These are phyloP conservation scores for Troides aeacus DNA, from an alignment of 2,888 invertebrate genomes.

Conservation along the genomic window DNA sequence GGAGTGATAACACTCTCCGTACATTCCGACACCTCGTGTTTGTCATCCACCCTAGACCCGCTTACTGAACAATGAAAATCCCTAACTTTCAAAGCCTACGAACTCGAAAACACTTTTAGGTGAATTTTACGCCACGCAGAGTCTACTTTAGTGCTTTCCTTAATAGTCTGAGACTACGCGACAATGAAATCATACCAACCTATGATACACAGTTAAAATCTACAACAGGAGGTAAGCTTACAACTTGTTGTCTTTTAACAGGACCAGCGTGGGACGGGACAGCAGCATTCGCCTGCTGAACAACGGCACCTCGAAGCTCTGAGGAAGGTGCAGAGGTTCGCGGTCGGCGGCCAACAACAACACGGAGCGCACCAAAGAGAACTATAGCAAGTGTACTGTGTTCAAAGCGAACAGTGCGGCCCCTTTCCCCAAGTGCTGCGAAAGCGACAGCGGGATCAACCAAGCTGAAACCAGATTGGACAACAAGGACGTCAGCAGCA, in stretches of 20 bases:
- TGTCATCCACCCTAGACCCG: too few relatives aligned
- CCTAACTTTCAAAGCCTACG: too few relatives aligned
- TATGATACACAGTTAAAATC: background rate
- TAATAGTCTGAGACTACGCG: too few relatives aligned
- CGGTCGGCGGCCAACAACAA: slow-evolving; percentile 57
- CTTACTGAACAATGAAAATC: too few relatives aligned
- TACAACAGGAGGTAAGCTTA: background rate
- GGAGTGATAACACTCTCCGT: too few relatives aligned
- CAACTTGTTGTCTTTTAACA: slow-evolving; percentile 34
- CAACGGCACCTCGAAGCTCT: slow-evolving; percentile 73
- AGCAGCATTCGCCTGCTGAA: slow-evolving; percentile 69
- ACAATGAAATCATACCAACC: too few relatives aligned
- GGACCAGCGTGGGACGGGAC: slow-evolving; percentile 68
- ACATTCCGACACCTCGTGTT: too few relatives aligned
- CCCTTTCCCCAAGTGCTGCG: slow-evolving; percentile 71
- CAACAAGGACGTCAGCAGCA: slow-evolving; percentile 52
- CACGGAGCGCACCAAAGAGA: slow-evolving; percentile 56
- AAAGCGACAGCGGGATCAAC: slow-evolving; percentile 55
- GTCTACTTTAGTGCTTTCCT: too few relatives aligned
- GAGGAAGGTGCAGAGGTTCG: slow-evolving; percentile 59
- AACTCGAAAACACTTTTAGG: too few relatives aligned
- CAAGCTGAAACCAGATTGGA: slow-evolving; percentile 47
- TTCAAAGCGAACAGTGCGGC: slow-evolving; percentile 54
- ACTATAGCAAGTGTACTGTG: slow-evolving; percentile 58
- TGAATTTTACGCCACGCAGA: too few relatives aligned